Base-by-base conservation (phyloP, 1,140 invertebrate species). In the Achatina immaculata region DNA sequence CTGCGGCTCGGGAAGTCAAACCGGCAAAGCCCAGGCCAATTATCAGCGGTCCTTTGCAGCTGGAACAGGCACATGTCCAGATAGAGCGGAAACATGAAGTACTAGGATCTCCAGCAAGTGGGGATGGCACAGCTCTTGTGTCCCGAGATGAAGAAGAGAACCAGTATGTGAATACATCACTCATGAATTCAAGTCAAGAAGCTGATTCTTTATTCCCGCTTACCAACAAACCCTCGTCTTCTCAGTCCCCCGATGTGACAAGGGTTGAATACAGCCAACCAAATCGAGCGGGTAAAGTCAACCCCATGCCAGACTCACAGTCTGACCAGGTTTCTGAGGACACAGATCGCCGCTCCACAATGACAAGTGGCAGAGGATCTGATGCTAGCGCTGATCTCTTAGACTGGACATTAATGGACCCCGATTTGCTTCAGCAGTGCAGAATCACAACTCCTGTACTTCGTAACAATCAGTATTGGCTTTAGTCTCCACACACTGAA, bases 51-150 rank as follows among this genome's bases (percentile, higher is more conserved):
- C 88, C 87, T 14, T 78, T 87, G 55, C 83, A 87, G 78, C 82
- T 90, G 45, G 86, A 90, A 31, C 89, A 90, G 79, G 86, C 88
- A 14, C 87, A 90, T 81, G 86, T 90, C 51, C 85, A 86, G 43
- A 89, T 90, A 66, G 86, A 89, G 78, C 88, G 87, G 1, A 79
- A 87, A 43, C 24, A 48, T 55, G 76, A 85, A 38, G 77, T 80
- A 34, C 38, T 58, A 11, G 68, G 80, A 28, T 74, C 74, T 38
- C 81, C 81, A 1, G 74, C 28, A 7, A 82, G 83, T 38, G 84
- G 85, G 31, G 86, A 88, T 36, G 81, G 83, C 28, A 66, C 83
- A 31, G 81, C 83, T n/a, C 55, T 85, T 0, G 43, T 78, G 51
- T 19, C 24, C 6, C 28, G 72, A 21, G 24, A 45, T n/a, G 31